Evolutionary conservation across 2,113 vertebrate genomes (phyloP).

Genomic region (Lampris incognitus): DNA sequence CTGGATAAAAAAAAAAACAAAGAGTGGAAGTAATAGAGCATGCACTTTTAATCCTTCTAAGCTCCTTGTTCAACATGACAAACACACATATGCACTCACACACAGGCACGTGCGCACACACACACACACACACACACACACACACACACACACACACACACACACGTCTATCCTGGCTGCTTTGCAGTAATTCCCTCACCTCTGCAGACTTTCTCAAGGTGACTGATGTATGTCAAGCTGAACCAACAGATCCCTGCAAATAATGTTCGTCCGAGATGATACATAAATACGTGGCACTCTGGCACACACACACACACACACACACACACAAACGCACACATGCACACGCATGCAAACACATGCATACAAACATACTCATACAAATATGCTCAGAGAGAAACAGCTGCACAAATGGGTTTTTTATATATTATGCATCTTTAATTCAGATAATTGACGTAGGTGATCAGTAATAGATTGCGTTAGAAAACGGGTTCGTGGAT

Average conservation of each 20-base stretch:
- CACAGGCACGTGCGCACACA: not conserved
- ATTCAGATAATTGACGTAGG: not conserved
- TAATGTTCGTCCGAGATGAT: not conserved
- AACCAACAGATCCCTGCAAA: not conserved
- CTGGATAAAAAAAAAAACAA: conserved; percentile 49
- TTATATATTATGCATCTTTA: no score
- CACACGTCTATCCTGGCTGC: not conserved
- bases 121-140: conserved; percentile 1
- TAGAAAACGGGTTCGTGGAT: not conserved
- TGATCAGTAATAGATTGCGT: not conserved
- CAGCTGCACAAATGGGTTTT: no score
- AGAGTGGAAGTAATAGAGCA: conserved; percentile 41
- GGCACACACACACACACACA: not conserved
- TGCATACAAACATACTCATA: no score
- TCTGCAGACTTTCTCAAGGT: not conserved
- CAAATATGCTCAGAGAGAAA: no score
- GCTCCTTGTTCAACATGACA: conserved; percentile 43
- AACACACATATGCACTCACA: conserved; percentile 22
- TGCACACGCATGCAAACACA: no score
- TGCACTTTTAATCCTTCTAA: conserved; percentile 61
- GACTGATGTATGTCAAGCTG: not conserved
- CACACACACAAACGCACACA: not conserved
- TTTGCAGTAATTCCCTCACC: not conserved
- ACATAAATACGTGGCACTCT: not conserved
- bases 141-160: not conserved